Percentiles rank a stretch among this genome's conserved stretches.
Conservation (phyloP, 1,140 invertebrate genomes). For the Ectropis grisescens region DNA sequence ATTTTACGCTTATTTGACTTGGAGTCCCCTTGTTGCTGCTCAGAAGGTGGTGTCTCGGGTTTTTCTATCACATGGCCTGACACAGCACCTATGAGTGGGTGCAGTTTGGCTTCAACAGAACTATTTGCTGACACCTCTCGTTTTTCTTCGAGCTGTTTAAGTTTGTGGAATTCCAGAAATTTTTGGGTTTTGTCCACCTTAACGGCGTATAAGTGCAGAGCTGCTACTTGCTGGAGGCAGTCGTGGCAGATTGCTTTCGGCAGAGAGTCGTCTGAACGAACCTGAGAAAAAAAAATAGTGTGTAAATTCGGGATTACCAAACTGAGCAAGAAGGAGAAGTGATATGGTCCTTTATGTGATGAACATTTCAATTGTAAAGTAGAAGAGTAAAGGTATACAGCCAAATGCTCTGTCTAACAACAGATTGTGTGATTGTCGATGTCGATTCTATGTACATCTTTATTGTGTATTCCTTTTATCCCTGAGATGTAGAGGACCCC, state of each 20-base stretch:
- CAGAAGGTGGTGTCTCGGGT: conserved; percentile 15
- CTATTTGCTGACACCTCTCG: conserved; percentile 7
- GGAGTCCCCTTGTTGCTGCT: conserved; percentile 36
- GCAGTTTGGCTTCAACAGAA: conserved; percentile 22
- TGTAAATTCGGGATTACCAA: too few species aligned
- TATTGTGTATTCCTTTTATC: too few species aligned
- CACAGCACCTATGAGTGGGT: conserved; percentile 21
- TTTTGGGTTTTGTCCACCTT: conserved; percentile 61
- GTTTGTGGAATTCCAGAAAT: conserved; percentile 49
- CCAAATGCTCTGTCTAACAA: too few species aligned
- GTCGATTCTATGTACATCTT: too few species aligned
- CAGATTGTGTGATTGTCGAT: too few species aligned
- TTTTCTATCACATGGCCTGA: conserved; percentile 16
- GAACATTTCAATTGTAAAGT: too few species aligned
- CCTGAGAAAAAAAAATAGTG: conserved; percentile 23
- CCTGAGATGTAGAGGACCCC: too few species aligned
- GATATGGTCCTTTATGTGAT: too few species aligned
- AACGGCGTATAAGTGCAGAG: conserved; percentile 38
- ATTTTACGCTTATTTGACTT: conserved; percentile 21
- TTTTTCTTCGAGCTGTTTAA: conserved; percentile 31
- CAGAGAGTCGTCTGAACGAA: conserved; percentile 46
- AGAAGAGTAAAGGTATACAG: too few species aligned
- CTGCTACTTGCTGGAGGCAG: conserved; percentile 45
- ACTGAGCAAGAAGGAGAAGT: too few species aligned
- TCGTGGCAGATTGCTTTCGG: conserved; percentile 64